Percentiles rank a stretch among this genome's conserved stretches.
Conservation (phyloP, 1,140 invertebrate genomes). For the Heliconius himera region DNA sequence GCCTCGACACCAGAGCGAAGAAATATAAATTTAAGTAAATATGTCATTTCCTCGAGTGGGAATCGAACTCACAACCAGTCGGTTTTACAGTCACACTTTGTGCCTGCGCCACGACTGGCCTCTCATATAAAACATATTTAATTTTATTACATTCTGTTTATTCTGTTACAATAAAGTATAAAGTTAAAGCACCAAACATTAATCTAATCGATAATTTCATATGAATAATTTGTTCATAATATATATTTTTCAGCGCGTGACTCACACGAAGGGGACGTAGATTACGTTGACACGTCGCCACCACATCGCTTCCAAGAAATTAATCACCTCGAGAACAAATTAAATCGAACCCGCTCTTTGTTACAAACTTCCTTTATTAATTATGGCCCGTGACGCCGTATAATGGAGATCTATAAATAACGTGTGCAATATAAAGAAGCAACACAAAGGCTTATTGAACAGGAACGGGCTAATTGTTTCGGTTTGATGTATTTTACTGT, state of each 20-base stretch:
- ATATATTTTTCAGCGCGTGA: slow-evolving; percentile 18
- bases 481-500: background rate
- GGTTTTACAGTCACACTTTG: too few species aligned
- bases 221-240: background rate
- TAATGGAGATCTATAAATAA: slow-evolving; percentile 7
- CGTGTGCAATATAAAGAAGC: background rate
- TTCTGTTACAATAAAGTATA: too few species aligned
- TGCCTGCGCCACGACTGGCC: too few species aligned
- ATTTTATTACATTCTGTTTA: too few species aligned
- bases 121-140: too few species aligned
- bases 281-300: slow-evolving; percentile 19
- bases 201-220: background rate
- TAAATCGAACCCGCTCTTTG: slow-evolving; percentile 16
- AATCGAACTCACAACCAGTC: too few species aligned
- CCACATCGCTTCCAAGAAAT: slow-evolving; percentile 27
- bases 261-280: slow-evolving; percentile 14
- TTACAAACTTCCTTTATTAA: slow-evolving; percentile 22
- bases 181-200: background rate
- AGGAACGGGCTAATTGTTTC: background rate
- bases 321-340: slow-evolving; percentile 27
- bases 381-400: slow-evolving; percentile 1
- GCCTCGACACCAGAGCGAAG: too few species aligned
- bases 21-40: too few species aligned
- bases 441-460: slow-evolving; percentile 4
- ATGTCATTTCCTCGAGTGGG: too few species aligned